Evolutionary conservation across 2,888 invertebrate species (phyloP), one percentile per base, ranked within the genome.

Genomic region (Dioctria rufipes): DNA sequence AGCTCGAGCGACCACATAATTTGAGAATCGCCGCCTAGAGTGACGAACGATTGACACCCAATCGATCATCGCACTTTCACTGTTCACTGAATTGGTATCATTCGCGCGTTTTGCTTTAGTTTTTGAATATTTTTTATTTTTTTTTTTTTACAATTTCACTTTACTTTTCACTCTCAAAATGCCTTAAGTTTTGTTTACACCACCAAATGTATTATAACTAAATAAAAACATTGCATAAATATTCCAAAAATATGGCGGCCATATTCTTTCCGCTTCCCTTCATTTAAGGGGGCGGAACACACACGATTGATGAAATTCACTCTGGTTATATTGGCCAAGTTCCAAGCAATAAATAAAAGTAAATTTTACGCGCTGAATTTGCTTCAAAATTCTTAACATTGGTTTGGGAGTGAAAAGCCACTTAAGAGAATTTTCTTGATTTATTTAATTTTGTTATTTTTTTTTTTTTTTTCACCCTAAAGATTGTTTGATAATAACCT

Each of bases 1-100:
- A 82, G 92, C 91, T 66, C 85, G 83, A 5, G 91, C 90, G 86
- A 92, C 92, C 88, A 93, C 91, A 87, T 93, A 93, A 87, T 93
- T 93, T 83, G 93, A 93, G 88, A 94, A 93, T 73, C 94, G 91
- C 75, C 94, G 91, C 81, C 93, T 89, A 82, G 94, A 94, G 86
- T 93, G 93, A 80, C 93, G 92, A 83, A 94, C 94, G 85, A 94
- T 94, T 82, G 94, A 94, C 83, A 94, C 93, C 94, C 94, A 94
- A 90, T 94, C 94, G 86, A 94, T 94, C 94, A 94, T 94, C 84
- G 84, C 83, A 63, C 61, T 11, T 73, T 58, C 73, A 73, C 60
- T 9, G 40, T 3, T 60, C 13, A 37, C 40, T 71, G 4, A 2
- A 8, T 25, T 5, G 2, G 3, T 54, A 11, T n/a, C 54, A 54